phyloP scores from a whole-genome alignment of 92 coral and sea anemone genomes.

The Siderastrea siderea region DNA sequence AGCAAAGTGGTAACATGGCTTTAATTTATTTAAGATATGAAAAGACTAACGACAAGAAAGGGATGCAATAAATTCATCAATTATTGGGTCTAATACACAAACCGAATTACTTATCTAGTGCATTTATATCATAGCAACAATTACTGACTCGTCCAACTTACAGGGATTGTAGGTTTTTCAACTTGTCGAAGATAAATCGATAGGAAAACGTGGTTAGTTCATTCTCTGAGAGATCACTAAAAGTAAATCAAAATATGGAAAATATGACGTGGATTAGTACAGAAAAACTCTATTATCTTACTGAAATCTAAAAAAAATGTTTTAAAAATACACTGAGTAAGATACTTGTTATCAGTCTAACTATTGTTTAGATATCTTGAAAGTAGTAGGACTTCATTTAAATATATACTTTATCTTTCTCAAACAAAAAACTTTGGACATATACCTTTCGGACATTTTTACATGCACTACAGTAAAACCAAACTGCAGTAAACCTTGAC shows the following conservation, averaged over 20 bases:
- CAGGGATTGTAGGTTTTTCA: slow-evolving; percentile 7
- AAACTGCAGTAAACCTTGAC: too few species aligned
- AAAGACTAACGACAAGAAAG: background rate
- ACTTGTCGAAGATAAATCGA: background rate
- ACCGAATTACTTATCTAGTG: background rate
- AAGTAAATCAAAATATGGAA: background rate
- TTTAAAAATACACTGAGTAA: too few species aligned
- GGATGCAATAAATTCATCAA: background rate
- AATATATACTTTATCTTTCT: too few species aligned
- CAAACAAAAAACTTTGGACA: too few species aligned
- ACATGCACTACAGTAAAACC: too few species aligned
- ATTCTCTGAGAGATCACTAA: background rate
- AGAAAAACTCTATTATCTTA: background rate
- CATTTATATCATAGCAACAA: background rate
- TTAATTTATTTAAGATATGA: too few species aligned
- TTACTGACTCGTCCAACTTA: background rate
- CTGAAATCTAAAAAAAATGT: background rate
- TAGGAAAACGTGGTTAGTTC: background rate
- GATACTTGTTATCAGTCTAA: too few species aligned
- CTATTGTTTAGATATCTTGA: too few species aligned
- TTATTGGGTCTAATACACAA: background rate
- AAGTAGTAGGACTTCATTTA: too few species aligned
- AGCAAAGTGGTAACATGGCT: too few species aligned
- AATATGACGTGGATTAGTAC: background rate
- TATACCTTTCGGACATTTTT: too few species aligned